These are phyloP conservation scores for Anisognathus igniventris DNA, from an alignment of 2,797 vertebrate species.

Conservation along the genomic window DNA sequence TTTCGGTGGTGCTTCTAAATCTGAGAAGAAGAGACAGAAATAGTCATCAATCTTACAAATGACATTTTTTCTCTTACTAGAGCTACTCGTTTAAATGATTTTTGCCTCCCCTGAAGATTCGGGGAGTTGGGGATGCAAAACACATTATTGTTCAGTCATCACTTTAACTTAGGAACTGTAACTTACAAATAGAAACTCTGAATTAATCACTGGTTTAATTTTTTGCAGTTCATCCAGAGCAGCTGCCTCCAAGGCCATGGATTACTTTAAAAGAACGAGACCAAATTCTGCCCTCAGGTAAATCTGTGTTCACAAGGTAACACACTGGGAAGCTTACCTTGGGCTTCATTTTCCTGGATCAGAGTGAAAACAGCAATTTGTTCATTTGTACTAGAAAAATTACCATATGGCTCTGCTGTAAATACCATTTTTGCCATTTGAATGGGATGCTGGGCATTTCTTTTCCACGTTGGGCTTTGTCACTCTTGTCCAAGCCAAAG, in stretches of 20 bases:
- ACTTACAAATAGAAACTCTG: not conserved
- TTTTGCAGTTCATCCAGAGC: constrained; percentile 92
- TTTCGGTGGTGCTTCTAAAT: not conserved
- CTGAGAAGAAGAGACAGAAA: not conserved
- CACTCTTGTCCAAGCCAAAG: not conserved
- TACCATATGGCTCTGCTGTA: not conserved
- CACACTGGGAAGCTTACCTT: not conserved
- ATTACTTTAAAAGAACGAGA: constrained; percentile 96
- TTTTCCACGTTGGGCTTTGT: not conserved
- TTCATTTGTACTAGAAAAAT: not conserved
- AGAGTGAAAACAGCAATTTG: not conserved
- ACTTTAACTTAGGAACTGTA: not conserved
- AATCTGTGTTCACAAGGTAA: not conserved
- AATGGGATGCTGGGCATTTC: not conserved
- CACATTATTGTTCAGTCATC: not conserved
- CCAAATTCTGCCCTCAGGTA: constrained; percentile 92
- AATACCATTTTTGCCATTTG: not conserved
- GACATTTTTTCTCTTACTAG: not conserved
- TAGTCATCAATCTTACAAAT: not conserved
- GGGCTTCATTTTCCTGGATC: not conserved
- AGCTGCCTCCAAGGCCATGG: constrained; percentile 98
- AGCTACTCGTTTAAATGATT: not conserved
- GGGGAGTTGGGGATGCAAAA: not conserved
- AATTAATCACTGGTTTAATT: not conserved
- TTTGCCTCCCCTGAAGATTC: not conserved